Conservation (phyloP, 2,797 vertebrate genomes). For the Columba guinea region DNA sequence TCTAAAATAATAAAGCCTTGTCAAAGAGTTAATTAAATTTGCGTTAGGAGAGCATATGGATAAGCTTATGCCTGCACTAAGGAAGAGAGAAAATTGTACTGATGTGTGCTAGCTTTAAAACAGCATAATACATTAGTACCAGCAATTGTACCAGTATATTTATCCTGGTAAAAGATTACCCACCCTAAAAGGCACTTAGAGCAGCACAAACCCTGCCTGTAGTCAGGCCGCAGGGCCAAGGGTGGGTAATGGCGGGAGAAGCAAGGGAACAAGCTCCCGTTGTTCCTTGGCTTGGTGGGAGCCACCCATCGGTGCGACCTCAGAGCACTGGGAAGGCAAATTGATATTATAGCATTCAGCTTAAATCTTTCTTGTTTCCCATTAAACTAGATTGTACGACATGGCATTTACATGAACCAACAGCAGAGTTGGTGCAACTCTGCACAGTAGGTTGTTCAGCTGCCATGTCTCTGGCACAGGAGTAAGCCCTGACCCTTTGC, state of each 20-base stretch:
- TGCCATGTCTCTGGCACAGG: background rate
- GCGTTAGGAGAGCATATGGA: background rate
- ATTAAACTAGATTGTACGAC: background rate
- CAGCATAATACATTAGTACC: background rate
- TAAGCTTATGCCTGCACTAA: background rate
- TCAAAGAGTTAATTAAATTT: background rate
- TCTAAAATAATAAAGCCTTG: background rate
- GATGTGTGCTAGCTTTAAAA: background rate
- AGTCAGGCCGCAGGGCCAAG: background rate
- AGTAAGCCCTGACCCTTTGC: background rate
- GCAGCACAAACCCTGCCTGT: background rate
- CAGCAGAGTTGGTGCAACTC: background rate
- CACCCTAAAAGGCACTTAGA: background rate
- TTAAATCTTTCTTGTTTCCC: background rate
- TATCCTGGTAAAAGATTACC: background rate
- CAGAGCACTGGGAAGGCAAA: background rate
- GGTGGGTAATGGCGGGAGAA: background rate
- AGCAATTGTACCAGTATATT: background rate
- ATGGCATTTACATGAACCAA: background rate
- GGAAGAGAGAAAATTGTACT: background rate
- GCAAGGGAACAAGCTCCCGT: fast-evolving
- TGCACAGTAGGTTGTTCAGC: background rate
- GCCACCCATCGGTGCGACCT: background rate
- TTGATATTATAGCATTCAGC: background rate
- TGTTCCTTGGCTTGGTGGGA: fast-evolving